Evolutionary conservation across 2,888 invertebrate genomes (phyloP).

Genomic region (Lasioglossum calceatum): DNA sequence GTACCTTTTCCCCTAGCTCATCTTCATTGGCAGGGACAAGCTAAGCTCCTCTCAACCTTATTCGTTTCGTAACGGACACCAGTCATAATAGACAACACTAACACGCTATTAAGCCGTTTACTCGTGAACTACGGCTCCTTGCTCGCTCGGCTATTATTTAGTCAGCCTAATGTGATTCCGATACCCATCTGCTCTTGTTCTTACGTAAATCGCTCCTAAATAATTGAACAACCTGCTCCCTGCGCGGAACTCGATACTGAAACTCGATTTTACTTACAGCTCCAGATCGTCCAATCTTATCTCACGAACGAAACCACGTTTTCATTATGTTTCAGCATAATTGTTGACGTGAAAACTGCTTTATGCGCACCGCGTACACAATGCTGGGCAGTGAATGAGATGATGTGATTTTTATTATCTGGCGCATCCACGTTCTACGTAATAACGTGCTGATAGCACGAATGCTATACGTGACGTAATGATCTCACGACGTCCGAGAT

Average conservation of each 20-base stretch:
- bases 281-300: not conserved
- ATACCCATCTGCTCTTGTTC: not conserved
- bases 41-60: slow-evolving; percentile 13
- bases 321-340: not conserved
- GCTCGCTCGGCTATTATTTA: not conserved
- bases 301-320: not conserved
- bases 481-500: not conserved
- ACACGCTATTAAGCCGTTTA: not conserved
- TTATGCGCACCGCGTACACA: no score
- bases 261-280: not conserved
- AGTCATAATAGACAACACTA: slow-evolving; percentile 15
- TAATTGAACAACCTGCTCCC: not conserved
- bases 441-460: not conserved
- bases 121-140: not conserved
- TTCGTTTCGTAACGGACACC: slow-evolving; percentile 35
- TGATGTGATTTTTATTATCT: not conserved
- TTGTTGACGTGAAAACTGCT: no score
- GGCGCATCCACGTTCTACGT: not conserved
- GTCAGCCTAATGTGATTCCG: not conserved
- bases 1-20: slow-evolving; percentile 25
- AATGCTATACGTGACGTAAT: not conserved
- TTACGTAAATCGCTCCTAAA: not conserved
- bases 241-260: not conserved
- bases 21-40: slow-evolving; percentile 33
- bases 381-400: no score